Evolutionary conservation across 2,888 invertebrate genomes (phyloP).

Genomic region (Caenorhabditis becei): DNA sequence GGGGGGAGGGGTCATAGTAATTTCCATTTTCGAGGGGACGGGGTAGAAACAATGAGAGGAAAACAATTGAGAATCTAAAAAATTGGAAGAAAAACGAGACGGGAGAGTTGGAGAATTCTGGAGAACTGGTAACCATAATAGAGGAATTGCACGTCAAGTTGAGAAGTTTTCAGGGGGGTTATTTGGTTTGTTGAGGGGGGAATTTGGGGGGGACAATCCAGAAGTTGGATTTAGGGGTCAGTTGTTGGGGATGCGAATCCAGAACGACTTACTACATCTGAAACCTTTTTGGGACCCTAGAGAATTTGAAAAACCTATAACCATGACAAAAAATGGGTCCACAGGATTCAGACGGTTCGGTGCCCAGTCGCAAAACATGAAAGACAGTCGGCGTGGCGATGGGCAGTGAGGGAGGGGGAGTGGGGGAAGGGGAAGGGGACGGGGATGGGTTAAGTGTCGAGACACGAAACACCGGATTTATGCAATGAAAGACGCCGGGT

Average conservation of each 20-base stretch:
- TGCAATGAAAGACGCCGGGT: constrained; percentile 61
- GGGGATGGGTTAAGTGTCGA: constrained; percentile 5
- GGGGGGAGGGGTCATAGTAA: too few relatives aligned
- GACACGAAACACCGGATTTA: constrained; percentile 53
- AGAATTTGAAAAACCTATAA: constrained; percentile 26
- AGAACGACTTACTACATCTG: constrained; percentile 31
- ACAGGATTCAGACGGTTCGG: constrained; percentile 7
- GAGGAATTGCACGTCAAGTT: constrained; percentile 18
- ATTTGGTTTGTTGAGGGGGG: neutral
- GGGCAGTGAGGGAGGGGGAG: constrained; percentile 8
- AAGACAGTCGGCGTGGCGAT: constrained; percentile 11
- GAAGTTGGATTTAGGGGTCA: neutral
- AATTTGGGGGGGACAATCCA: neutral
- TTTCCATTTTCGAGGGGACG: constrained; percentile 1
- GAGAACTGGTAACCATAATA: constrained; percentile 2
- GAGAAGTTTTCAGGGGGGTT: neutral
- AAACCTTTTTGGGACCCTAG: neutral
- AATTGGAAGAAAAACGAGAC: constrained; percentile 11
- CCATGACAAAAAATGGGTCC: neutral
- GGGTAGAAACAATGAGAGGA: neutral
- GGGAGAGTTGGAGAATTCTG: neutral
- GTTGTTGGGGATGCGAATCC: constrained; percentile 16
- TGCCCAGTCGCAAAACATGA: constrained; percentile 20
- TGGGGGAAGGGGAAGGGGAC: constrained; percentile 17
- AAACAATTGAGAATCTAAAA: constrained; percentile 19